Evolutionary conservation across 2,113 vertebrate species (phyloP).

Genomic region (Tragulus kanchil): DNA sequence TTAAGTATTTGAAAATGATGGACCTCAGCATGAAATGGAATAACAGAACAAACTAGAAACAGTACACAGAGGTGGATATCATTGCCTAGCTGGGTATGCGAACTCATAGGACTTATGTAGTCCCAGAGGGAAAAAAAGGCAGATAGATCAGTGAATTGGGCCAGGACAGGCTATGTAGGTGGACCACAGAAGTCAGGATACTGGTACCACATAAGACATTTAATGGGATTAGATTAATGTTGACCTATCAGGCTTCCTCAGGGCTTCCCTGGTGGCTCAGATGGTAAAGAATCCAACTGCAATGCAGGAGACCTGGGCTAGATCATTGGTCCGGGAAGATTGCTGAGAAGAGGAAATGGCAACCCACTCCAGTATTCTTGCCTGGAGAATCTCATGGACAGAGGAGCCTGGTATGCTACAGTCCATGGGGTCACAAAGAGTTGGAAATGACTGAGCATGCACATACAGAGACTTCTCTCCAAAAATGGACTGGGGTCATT

Average conservation of each 20-base stretch:
- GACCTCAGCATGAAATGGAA: not conserved
- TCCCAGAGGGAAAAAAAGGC: conserved; percentile 1
- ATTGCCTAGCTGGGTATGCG: not conserved
- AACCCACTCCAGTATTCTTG: not conserved
- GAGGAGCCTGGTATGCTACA: not conserved
- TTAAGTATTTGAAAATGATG: not conserved
- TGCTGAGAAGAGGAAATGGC: not conserved
- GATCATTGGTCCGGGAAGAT: not conserved
- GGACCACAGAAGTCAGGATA: not conserved
- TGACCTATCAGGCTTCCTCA: not conserved
- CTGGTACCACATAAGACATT: not conserved
- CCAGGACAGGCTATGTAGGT: not conserved
- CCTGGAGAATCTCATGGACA: not conserved
- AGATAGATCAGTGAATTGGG: not conserved
- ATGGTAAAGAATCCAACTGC: too few species aligned
- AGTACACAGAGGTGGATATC: not conserved
- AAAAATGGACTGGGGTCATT: not conserved
- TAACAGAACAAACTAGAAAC: conserved; percentile 7
- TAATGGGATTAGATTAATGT: not conserved
- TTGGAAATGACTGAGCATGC: not conserved
- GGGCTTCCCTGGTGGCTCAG: not conserved
- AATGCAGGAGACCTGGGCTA: not conserved
- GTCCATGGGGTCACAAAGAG: not conserved
- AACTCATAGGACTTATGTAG: not conserved
- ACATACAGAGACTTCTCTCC: not conserved